Evolutionary conservation across 2,113 vertebrate species (phyloP).

Genomic region (Corynorhinus townsendii): DNA sequence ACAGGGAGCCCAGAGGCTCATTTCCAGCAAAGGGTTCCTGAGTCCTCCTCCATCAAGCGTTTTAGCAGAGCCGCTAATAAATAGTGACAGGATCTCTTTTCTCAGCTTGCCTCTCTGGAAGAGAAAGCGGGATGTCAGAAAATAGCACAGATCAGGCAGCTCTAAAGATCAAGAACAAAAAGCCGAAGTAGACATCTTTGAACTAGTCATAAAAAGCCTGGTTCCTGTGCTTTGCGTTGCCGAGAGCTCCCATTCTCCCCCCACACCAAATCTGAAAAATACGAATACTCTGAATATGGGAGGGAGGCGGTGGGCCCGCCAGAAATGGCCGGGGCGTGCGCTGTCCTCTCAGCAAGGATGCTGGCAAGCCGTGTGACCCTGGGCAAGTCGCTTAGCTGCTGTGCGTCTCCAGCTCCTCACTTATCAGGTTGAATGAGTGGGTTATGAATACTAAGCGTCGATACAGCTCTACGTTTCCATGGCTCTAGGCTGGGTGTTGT

Average conservation of each 20-base stretch:
- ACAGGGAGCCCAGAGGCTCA: not conserved
- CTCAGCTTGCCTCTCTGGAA: slow-evolving; percentile 27
- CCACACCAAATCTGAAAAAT: fast-evolving
- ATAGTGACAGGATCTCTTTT: not conserved
- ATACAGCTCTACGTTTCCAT: not conserved
- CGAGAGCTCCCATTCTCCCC: not conserved
- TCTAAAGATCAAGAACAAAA: slow-evolving; percentile 24
- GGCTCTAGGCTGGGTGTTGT: not conserved
- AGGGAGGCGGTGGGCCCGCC: not conserved
- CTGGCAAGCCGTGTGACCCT: not conserved
- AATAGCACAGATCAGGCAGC: not conserved
- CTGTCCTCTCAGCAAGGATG: not conserved
- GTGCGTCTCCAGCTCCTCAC: not conserved
- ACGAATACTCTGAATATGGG: not conserved
- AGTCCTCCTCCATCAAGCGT: slow-evolving; percentile 1
- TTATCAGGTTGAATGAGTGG: not conserved
- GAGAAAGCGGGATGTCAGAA: slow-evolving; percentile 17
- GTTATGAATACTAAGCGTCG: not conserved
- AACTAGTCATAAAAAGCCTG: not conserved
- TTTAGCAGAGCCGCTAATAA: slow-evolving; percentile 49
- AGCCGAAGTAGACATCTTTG: not conserved
- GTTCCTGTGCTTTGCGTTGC: not conserved
- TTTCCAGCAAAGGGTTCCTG: slow-evolving; percentile 28
- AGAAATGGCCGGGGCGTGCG: not conserved
- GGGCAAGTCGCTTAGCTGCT: not conserved